Base-by-base conservation (phyloP, 1,140 invertebrate genomes). In the Luehdorfia chinensis region DNA sequence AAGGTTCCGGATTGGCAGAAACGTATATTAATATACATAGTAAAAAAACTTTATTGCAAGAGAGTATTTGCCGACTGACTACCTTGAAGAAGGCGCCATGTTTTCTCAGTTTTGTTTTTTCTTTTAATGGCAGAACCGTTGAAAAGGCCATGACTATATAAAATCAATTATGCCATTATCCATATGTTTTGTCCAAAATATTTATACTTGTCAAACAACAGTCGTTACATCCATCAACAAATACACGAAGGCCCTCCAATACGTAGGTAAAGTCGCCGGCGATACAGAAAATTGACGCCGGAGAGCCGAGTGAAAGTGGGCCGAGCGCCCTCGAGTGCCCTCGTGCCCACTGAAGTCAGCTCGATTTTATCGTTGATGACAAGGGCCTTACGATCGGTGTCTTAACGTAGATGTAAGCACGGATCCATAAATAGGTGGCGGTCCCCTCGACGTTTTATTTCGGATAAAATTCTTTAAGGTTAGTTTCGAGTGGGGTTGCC, bases 211-310 rank as follows among this genome's bases (percentile, higher is more conserved):
- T n/a, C n/a, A n/a, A n/a, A n/a, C n/a, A n/a, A n/a, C n/a, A n/a
- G n/a, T n/a, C n/a, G n/a, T n/a, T n/a, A n/a, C n/a, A n/a, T n/a
- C 16, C 33, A 21, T 21, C 33, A 36, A 36, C 33, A 21, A 28
- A 43, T 15, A 16, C 15, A 23, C 7, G 39, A 28, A 34, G 9
- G 39, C 27, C 19, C 36, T 39, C 9, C 4, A 27, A n/a, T 13
- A 43, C 27, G 13, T 43, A 43, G 39, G 27, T 27, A 43, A 8
- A 49, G 34, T 32, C 18, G 34, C 23, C 18, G 34, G 25, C 34
- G 47, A 41, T 49, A 52, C 33, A 52, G 30, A 46, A 48, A 57
- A 58, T 58, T 47, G 50, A 32, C 19, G 49, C 50, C n/a, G 37
- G 53, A 45, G 31, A 49, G 21, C 41, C n/a, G 18, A 23, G 28